A percentile compares a stretch with the other conserved stretches of the same genome.
These are phyloP conservation scores for Sander vitreus DNA, from an alignment of 2,113 vertebrate genomes.

Conservation along the genomic window DNA sequence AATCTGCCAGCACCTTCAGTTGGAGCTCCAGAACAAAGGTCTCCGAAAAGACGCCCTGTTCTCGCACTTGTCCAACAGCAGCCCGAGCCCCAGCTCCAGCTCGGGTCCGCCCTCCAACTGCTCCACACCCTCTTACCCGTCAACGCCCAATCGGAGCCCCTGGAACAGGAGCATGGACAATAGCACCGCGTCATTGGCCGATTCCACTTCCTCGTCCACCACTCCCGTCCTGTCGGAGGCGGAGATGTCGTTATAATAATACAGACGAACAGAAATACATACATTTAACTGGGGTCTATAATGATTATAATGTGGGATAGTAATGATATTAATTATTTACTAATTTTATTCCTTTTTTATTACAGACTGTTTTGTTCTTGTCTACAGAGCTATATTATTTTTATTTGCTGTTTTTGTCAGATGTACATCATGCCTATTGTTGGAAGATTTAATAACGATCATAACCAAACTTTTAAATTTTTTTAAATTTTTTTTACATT, in stretches of 20 bases:
- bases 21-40: constrained; percentile 82
- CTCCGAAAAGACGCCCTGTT: constrained; percentile 65
- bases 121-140: constrained; percentile 79
- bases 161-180: constrained; percentile 76
- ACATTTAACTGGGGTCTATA: constrained; percentile 55
- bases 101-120: constrained; percentile 81
- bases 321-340: constrained; percentile 67
- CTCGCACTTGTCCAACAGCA: constrained; percentile 76
- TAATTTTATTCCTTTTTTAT: constrained; percentile 68
- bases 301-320: constrained; percentile 62
- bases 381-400: constrained; percentile 68
- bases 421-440: constrained; percentile 30
- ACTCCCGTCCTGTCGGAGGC: constrained; percentile 75
- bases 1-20: constrained; percentile 84
- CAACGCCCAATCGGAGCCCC: constrained; percentile 70
- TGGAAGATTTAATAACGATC: constrained; percentile 44
- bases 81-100: constrained; percentile 68
- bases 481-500: constrained; percentile 18
- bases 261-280: constrained; percentile 8
- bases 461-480: constrained; percentile 16
- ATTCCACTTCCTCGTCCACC: constrained; percentile 77
- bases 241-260: constrained; percentile 54
- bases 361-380: constrained; percentile 52
- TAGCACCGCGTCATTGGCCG: constrained; percentile 70
- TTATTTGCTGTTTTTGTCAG: constrained; percentile 57